phyloP scores from a whole-genome alignment of 30 jellyfish, hydroid and myxozoan species.

The Chrysaora quinquecirrha region DNA sequence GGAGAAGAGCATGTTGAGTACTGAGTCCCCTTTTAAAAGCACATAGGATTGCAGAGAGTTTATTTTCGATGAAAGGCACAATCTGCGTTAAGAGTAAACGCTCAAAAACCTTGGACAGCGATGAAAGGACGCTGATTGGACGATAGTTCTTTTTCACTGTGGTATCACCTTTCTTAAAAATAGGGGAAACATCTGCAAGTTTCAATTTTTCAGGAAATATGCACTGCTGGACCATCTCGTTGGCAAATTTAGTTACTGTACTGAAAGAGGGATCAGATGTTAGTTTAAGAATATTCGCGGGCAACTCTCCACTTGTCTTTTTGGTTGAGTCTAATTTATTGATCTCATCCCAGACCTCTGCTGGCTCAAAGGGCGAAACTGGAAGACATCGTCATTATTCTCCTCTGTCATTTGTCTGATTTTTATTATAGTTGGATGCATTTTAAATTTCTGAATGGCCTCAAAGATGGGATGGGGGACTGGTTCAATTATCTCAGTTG shows the following conservation, averaged over 20 bases:
- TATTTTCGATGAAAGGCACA: slow-evolving; percentile 26
- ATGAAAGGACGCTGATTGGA: slow-evolving; percentile 23
- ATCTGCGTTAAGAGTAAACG: slow-evolving; percentile 6
- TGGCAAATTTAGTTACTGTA: slow-evolving; percentile 31
- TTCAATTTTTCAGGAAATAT: slow-evolving; percentile 21
- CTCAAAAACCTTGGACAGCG: slow-evolving; percentile 14
- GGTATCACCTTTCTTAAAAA: slow-evolving; percentile 23
- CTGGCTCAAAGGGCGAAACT: slow-evolving; percentile 35
- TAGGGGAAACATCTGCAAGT: slow-evolving; percentile 48
- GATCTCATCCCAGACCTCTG: slow-evolving; percentile 50
- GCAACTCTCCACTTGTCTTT: slow-evolving; percentile 45
- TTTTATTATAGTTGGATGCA: neutral
- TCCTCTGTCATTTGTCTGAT: slow-evolving; percentile 2
- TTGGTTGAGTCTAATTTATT: slow-evolving; percentile 18
- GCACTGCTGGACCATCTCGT: slow-evolving; percentile 44
- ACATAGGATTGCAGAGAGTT: slow-evolving; percentile 30
- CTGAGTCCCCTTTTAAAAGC: slow-evolving; percentile 31
- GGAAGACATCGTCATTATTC: slow-evolving; percentile 4
- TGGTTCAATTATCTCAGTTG: slow-evolving; percentile 23
- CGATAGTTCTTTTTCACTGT: slow-evolving; percentile 28
- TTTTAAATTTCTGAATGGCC: slow-evolving; percentile 13
- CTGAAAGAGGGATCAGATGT: slow-evolving; percentile 34
- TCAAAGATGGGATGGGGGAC: slow-evolving; percentile 28
- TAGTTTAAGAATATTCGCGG: slow-evolving; percentile 12
- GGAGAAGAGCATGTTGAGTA: slow-evolving; percentile 33